Evolutionary conservation across 92 coral and sea anemone genomes (phyloP), one percentile per base, ranked within the genome.

Genomic region (Zoanthus sansibaricus): DNA sequence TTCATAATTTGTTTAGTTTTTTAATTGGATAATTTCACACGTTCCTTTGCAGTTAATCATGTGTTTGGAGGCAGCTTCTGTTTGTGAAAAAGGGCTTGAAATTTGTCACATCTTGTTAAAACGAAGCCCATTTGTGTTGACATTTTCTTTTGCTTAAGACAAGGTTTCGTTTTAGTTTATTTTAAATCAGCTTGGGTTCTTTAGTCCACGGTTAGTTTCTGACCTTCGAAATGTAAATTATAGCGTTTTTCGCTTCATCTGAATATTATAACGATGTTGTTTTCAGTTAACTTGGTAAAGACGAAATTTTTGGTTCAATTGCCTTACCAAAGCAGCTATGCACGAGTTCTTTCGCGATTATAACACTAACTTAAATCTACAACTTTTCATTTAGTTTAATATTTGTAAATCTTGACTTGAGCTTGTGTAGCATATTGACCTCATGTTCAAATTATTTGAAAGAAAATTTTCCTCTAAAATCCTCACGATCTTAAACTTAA

Each of bases 91-190:
- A 3, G 49, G 2, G 45, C 66, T 67, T 46, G 85, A 75, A 80
- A 64, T 80, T 80, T 64, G 46, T 61, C 25, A 15, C 59, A 67
- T 21, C 58, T 42, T 80, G 7, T 66, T 58, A 47, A 58, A 46
- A 64, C 62, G 83, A 67, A 58, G 42, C 32, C 17, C 7, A 32
- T 25, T 46, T 17, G 16, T 33, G 52, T 32, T 20, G 74, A 47
- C 21, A 31, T 80, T 80, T 62, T 64, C 37, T 45, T 20, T n/a
- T 78, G 48, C 17, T 78, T 6, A 37, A 17, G 37, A 59, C 48
- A 8, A 46, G 20, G 32, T 49, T 46, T 66, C 6, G 20, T 54
- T 20, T 80, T 49, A 21, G 66, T 49, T 11, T 21, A 25, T 47
- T 48, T 61, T 44, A 32, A 66, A 45, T 44, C 3, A 33, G 66